These are phyloP conservation scores for Tonatia bakeri DNA, from an alignment of 2,113 vertebrate species.

Conservation along the genomic window DNA sequence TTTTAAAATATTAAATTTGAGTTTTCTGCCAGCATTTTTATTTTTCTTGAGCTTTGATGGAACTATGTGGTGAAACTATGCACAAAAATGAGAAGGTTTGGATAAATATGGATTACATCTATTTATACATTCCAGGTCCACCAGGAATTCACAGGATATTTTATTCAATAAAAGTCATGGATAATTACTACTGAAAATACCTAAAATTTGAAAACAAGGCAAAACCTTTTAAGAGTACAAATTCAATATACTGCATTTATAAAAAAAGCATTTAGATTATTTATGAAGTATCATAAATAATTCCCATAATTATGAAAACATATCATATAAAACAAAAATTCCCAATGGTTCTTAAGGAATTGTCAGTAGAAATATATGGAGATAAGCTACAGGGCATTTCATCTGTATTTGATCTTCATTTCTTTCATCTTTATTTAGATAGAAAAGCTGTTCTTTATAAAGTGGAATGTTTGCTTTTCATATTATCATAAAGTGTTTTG, in stretches of 20 bases:
- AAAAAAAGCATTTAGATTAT: neutral
- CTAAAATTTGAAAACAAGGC: neutral
- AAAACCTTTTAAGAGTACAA: neutral
- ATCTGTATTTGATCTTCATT: neutral
- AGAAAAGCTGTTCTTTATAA: neutral
- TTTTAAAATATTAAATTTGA: neutral
- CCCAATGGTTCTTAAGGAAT: neutral
- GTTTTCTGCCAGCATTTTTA: neutral
- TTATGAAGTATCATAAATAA: neutral
- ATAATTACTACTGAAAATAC: neutral
- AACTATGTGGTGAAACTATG: neutral
- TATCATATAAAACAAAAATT: neutral
- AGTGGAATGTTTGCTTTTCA: neutral
- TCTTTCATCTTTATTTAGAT: neutral
- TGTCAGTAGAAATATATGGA: neutral
- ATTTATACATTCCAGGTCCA: neutral
- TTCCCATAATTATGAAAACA: neutral
- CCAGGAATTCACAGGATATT: neutral
- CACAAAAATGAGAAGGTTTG: neutral
- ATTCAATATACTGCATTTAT: neutral
- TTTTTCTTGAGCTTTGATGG: neutral
- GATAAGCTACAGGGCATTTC: neutral
- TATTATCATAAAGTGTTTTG: neutral
- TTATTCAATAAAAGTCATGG: neutral
- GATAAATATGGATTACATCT: neutral